Conservation (phyloP, 2,888 invertebrate species). For the Perithous albicinctus region DNA sequence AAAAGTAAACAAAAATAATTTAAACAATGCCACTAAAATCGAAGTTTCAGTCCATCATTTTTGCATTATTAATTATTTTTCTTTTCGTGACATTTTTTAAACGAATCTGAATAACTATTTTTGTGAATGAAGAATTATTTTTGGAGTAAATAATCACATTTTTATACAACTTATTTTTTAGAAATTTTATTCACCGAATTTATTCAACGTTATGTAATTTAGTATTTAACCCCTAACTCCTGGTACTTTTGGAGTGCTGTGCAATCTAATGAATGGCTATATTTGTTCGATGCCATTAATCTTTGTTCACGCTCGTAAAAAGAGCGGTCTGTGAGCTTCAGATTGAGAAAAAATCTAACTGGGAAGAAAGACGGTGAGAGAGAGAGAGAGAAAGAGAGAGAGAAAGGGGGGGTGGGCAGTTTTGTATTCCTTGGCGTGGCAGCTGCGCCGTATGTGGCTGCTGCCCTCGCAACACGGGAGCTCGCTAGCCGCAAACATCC, state of each 20-base stretch:
- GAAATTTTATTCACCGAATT: not conserved
- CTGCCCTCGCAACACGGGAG: not conserved
- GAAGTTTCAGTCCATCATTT: too few relatives aligned
- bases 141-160: too few relatives aligned
- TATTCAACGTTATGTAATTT: not conserved
- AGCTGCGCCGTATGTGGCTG: constrained; percentile 5
- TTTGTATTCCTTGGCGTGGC: constrained; percentile 13
- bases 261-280: not conserved
- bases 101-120: too few relatives aligned
- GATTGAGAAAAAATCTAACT: not conserved
- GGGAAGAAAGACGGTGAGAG: not conserved
- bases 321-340: not conserved
- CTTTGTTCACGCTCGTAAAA: not conserved
- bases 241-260: not conserved
- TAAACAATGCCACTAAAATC: too few relatives aligned
- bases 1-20: too few relatives aligned
- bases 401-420: constrained; percentile 28
- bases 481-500: constrained; percentile 9
- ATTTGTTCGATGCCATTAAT: not conserved
- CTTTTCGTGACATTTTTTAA: too few relatives aligned
- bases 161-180: too few relatives aligned
- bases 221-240: not conserved
- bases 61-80: too few relatives aligned
- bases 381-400: not conserved
- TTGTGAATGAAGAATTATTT: too few relatives aligned